Evolutionary conservation across 2,888 invertebrate genomes (phyloP).

Genomic region (Pseudococcus jackbeardsleyi): DNA sequence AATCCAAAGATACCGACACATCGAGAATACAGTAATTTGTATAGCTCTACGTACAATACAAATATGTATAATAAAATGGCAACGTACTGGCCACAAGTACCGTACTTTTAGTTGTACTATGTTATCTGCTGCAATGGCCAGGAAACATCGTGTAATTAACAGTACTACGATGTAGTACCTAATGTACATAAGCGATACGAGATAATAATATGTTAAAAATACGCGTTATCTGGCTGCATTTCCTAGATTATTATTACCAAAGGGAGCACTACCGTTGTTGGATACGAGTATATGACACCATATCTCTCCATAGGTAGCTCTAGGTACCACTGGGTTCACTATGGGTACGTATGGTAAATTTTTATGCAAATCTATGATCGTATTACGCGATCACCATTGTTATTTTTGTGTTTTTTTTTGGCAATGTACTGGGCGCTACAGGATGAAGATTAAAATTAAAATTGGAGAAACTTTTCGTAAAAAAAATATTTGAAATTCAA

Average conservation of each 20-base stretch:
- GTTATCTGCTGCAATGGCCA: not conserved
- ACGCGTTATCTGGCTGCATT: not conserved
- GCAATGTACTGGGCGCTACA: not conserved
- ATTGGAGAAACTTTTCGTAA: not conserved
- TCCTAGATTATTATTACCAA: constrained; percentile 27
- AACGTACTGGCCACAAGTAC: not conserved
- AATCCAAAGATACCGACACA: not conserved
- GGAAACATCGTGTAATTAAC: constrained; percentile 53
- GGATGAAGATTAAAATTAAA: not conserved
- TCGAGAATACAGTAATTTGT: not conserved
- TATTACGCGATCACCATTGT: too few relatives aligned
- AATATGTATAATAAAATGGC: not conserved
- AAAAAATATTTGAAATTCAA: not conserved
- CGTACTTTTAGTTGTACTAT: not conserved
- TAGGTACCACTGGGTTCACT: too few relatives aligned
- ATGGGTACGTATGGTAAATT: too few relatives aligned
- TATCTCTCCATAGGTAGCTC: too few relatives aligned
- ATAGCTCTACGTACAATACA: not conserved
- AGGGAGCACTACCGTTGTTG: not conserved
- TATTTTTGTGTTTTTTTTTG: not conserved
- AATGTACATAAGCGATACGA: constrained; percentile 3
- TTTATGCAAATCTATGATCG: not conserved
- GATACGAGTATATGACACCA: not conserved
- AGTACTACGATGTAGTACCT: not conserved
- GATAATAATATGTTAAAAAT: constrained; percentile 46